Base-by-base conservation (phyloP, 2,888 invertebrate genomes). In the Tiliacea aurago region DNA sequence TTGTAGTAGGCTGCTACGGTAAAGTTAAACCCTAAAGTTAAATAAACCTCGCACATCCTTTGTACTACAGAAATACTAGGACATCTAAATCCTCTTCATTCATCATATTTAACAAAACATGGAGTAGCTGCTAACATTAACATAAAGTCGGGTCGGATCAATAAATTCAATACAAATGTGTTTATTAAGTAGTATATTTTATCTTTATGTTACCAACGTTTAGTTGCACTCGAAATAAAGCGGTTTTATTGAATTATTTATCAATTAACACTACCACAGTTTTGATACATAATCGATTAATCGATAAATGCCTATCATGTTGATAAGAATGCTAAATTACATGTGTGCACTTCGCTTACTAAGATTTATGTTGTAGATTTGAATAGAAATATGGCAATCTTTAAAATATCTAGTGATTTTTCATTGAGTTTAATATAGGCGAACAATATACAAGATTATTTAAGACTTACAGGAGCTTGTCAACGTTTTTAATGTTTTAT, bases 91-190 rank as follows among this genome's bases (percentile, higher is more conserved):
- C 81, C 84, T 83, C 81, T 76, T 80, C 75, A 86, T 84, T 77
- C 56, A 76, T 79, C 84, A 85, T 79, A 76, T 85, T 75, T 77
- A 68, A 81, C 75, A 63, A 84, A 72, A 81, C 62, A 69, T 49
- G 75, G 76, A 68, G 73, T 77, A 84, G 73, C 76, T 79, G 72
- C 78, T 67, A 66, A 67, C 62, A 81, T 85, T 84, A 74, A 72
- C 85, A 84, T 85, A 83, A 85, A 81, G 76, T 59, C 73, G 69
- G 69, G 70, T 80, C 73, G 65, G 63, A 81, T 77, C 84, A 81
- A 85, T 85, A 85, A 81, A 84, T 81, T 84, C 72, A 73, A 72
- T 77, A 72, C 66, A 73, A 75, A 84, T 85, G 78, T 81, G 73
- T 85, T 83, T 85, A 83, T 85, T 83, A 74, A 73, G 56, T 69